A percentile compares a stretch with the other conserved stretches of the same genome.
Evolutionary conservation across 2,113 vertebrate species (phyloP).

Genomic region (Cercocebus atys): DNA sequence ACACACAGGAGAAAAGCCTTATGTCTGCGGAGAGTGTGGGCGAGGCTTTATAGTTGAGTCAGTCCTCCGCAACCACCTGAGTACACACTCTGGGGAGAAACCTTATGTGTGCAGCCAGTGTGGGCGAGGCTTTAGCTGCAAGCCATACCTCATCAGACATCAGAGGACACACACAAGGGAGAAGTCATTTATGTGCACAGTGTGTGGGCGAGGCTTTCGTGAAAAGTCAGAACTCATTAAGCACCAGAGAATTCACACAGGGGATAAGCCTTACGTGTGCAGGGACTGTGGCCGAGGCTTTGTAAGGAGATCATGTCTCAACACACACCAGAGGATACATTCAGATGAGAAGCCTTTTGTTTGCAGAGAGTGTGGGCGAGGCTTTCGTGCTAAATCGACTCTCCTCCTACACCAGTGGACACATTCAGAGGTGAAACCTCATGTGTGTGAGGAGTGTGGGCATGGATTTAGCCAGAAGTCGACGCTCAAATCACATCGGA

Average conservation of each 20-base stretch:
- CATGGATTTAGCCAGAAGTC: not conserved
- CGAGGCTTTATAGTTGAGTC: not conserved
- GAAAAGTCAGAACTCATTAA: not conserved
- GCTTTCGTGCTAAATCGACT: not conserved
- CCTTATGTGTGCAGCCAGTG: not conserved
- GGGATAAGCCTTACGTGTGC: not conserved
- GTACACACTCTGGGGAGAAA: not conserved
- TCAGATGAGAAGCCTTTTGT: not conserved
- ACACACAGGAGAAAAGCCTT: not conserved
- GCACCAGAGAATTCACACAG: not conserved
- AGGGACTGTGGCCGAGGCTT: not conserved
- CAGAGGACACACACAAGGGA: not conserved
- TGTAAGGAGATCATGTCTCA: not conserved
- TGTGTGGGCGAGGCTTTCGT: not conserved
- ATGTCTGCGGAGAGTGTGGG: not conserved
- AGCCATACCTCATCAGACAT: not conserved
- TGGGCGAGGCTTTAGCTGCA: not conserved
- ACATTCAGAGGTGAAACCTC: not conserved
- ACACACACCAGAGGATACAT: not conserved
- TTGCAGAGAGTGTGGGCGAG: not conserved
- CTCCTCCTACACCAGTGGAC: not conserved
- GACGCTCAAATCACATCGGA: not conserved
- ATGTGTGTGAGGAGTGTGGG: not conserved
- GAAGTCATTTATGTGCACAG: not conserved
- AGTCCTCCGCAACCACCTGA: not conserved